Base-by-base conservation (phyloP, 2,113 vertebrate species). In the Setophaga kirtlandii region DNA sequence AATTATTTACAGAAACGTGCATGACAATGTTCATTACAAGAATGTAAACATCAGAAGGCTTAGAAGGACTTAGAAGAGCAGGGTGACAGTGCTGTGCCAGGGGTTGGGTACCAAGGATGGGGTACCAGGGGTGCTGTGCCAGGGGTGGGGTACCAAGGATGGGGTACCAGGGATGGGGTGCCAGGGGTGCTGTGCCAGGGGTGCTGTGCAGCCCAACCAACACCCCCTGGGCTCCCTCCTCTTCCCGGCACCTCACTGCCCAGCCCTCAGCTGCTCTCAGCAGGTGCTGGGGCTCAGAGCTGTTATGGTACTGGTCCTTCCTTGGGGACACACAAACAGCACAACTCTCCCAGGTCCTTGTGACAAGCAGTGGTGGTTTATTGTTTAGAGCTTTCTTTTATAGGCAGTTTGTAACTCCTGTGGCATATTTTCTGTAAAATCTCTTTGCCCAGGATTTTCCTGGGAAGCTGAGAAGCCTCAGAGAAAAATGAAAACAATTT, bases 41-140 rank as follows among this genome's bases (percentile, higher is more conserved):
- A 41, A 41, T 41, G 41, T 41, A 41, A 41, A 41, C 41, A 41
- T 41, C 41, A 41, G 41, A 41, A 41, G 41, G 41, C 41, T 41
- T 41, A 6, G 41, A 41, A 6, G 41, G 41, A 41, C 41, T 41
- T 41, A 41, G 41, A 41, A 41, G 41, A 41, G 15, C 41, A 41
- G 41, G 14, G 41, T 42, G 41, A 42, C 44, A 44, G 42, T 44
- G 44, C 44, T 44, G 44, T 44, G 18, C 41, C 67, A 52, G 28
- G 3, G 23, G 12, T 65, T 31, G 4, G 1, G n/a, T 21, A 2
- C 35, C 49, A 39, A 14, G 9, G 18, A 1, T n/a, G 10, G 23
- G n/a, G 42, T 47, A 4, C 39, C 67, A 52, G 49, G 2, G 47
- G 11, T 65, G 41, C 2, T 1, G 46, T 21, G 2, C 35, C 49